Conservation (phyloP, 2,888 invertebrate species). For the Drosophila melanosoma region DNA sequence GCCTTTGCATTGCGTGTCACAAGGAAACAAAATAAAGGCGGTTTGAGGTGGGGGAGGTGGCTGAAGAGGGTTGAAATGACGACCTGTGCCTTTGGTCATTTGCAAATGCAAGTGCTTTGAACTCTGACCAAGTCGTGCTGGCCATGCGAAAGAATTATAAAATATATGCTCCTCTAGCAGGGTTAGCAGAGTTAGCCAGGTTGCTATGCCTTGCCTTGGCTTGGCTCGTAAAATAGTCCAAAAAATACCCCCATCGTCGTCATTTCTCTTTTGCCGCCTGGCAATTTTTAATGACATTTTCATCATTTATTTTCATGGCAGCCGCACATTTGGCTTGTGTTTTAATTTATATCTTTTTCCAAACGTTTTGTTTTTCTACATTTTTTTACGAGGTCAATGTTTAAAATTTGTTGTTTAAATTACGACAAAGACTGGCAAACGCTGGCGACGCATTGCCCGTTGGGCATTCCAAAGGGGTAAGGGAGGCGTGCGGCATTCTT, state of each 20-base stretch:
- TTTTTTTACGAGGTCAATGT: constrained; percentile 69
- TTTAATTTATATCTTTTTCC: constrained; percentile 66
- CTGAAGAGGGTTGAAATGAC: constrained; percentile 5
- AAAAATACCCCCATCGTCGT: background rate
- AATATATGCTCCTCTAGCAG: constrained; percentile 11
- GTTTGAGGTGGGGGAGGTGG: background rate
- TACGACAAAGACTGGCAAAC: constrained; percentile 41
- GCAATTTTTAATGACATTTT: constrained; percentile 61
- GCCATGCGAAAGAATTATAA: constrained; percentile 28
- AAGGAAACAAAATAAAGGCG: constrained; percentile 48
- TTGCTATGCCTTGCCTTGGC: constrained; percentile 3
- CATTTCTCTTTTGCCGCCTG: no score
- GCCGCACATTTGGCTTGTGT: constrained; percentile 50
- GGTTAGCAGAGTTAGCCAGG: constrained; percentile 4
- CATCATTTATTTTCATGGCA: constrained; percentile 70
- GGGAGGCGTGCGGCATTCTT: constrained; percentile 48
- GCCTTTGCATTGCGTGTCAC: constrained; percentile 80
- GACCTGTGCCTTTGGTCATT: constrained; percentile 59
- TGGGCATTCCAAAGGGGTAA: constrained; percentile 35
- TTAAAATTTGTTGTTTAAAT: constrained; percentile 55
- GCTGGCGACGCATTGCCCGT: constrained; percentile 40
- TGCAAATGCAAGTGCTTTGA: constrained; percentile 66
- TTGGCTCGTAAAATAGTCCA: constrained; percentile 12
- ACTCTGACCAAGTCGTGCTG: constrained; percentile 42
- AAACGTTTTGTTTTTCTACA: constrained; percentile 41